A percentile compares a stretch with the other conserved stretches of the same genome.
Conservation (phyloP, 2,888 invertebrate species). For the Belgica antarctica region DNA sequence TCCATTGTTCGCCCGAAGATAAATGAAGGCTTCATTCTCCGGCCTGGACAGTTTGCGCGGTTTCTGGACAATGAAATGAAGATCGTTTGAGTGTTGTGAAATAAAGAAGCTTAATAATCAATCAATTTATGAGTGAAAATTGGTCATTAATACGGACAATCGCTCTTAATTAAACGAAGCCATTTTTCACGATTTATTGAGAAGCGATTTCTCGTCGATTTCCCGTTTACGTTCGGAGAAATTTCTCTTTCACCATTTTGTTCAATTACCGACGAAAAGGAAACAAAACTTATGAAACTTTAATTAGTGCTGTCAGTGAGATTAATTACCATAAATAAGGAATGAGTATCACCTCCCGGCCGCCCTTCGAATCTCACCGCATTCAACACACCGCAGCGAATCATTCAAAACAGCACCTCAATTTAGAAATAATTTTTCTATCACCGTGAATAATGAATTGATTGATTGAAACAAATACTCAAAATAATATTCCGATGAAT, state of each 20-base stretch:
- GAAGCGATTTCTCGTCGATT: too few relatives aligned
- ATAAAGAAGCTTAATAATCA: constrained; percentile 42
- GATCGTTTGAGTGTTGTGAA: not conserved
- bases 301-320: constrained; percentile 33
- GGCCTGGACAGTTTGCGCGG: not conserved
- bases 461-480: constrained; percentile 42
- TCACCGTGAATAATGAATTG: constrained; percentile 41
- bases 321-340: constrained; percentile 36
- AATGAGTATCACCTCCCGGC: constrained; percentile 11
- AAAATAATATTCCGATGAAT: constrained; percentile 35
- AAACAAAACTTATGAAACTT: constrained; percentile 13
- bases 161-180: constrained; percentile 1
- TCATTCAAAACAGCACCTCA: constrained; percentile 3
- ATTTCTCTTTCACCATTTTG: constrained; percentile 22
- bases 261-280: not conserved
- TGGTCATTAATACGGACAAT: constrained; percentile 20
- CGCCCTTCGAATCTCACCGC: constrained; percentile 20
- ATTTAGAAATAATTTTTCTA: constrained; percentile 15
- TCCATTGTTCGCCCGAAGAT: constrained; percentile 35
- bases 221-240: not conserved
- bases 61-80: not conserved
- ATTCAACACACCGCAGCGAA: constrained; percentile 14
- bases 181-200: too few relatives aligned
- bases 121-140: constrained; percentile 31
- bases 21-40: constrained; percentile 24